Base-by-base conservation (phyloP, 1,140 invertebrate species). In the Venustaconcha ellipsiformis region DNA sequence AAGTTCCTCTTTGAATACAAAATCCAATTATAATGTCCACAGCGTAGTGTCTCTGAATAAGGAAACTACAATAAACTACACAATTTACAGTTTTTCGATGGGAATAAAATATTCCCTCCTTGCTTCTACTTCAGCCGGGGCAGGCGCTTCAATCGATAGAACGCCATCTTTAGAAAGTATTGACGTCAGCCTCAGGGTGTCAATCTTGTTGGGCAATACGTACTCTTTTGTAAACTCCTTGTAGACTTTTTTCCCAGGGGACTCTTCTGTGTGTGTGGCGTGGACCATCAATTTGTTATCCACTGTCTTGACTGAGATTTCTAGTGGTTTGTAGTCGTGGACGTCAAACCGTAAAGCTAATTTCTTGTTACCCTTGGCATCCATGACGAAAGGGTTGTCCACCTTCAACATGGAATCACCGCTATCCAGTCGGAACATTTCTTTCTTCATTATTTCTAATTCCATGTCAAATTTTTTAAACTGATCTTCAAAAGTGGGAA, bases 161-260 rank as follows among this genome's bases (percentile, higher is more conserved):
- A 88, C 87, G 14, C 88, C 88, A 65, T 90, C 88, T 14, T 81
- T 81, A 0, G 87, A 82, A n/a, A 90, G 76, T 18, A 81, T 82
- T 2, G 88, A 88, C 18, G 79, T 83, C 67, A 90, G 60, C 17
- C 78, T 73, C 14, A 84, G 15, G 2, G 87, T 84, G 74, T 90
- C 86, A n/a, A 90, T 82, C 58, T 81, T 80, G 2, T 83, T 72
- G 0, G 88, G 89, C 20, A 90, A 79, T 18, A 84, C 77, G 65
- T 89, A 87, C 37, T 84, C 82, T 17, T 83, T 80, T 30, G 81
- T 89, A 79, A 88, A 90, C 71, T 89, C 87, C 8, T 84, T 60
- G 76, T 84, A 86, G 0, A 88, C 80, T 58, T 82, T 84, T 13
- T 79, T 79, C 17, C 82, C 83, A 1, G 85, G 84, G 4, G 83